phyloP scores from a whole-genome alignment of 2,888 invertebrate genomes.

The Gisinianus flammeolus region DNA sequence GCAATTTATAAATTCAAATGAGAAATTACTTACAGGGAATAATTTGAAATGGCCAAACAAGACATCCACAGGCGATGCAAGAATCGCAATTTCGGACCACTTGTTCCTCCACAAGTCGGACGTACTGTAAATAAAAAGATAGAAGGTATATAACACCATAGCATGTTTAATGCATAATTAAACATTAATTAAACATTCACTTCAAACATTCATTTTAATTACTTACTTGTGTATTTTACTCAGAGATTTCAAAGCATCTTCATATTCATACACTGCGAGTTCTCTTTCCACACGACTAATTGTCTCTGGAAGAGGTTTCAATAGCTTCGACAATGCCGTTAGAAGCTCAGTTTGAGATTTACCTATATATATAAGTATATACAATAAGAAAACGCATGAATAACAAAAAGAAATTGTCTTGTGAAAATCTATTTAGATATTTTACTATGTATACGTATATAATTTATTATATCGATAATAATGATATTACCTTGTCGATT shows the following conservation, averaged over 20 bases:
- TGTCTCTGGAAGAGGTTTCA: constrained; percentile 48
- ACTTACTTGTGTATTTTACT: constrained; percentile 54
- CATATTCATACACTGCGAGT: constrained; percentile 52
- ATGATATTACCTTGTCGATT: no score
- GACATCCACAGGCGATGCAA: constrained; percentile 54
- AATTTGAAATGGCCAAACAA: constrained; percentile 57
- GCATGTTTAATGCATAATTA: background rate
- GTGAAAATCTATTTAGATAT: background rate
- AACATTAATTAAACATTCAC: background rate
- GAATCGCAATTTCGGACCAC: constrained; percentile 53
- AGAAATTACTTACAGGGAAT: constrained; percentile 52
- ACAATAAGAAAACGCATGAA: background rate
- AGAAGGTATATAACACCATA: background rate
- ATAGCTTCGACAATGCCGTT: constrained; percentile 41
- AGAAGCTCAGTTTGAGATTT: constrained; percentile 45
- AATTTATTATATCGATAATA: no score
- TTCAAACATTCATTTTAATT: no score
- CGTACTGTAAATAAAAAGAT: constrained; percentile 42
- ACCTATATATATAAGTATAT: constrained; percentile 6
- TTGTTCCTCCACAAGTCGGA: constrained; percentile 52
- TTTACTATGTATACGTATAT: constrained; percentile 17
- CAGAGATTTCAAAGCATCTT: constrained; percentile 53
- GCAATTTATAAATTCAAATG: no score
- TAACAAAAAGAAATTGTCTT: background rate
- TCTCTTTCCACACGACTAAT: constrained; percentile 55